These are phyloP conservation scores for Stenopsyche tienmushanensis DNA, from an alignment of 1,140 invertebrate species.

Conservation along the genomic window DNA sequence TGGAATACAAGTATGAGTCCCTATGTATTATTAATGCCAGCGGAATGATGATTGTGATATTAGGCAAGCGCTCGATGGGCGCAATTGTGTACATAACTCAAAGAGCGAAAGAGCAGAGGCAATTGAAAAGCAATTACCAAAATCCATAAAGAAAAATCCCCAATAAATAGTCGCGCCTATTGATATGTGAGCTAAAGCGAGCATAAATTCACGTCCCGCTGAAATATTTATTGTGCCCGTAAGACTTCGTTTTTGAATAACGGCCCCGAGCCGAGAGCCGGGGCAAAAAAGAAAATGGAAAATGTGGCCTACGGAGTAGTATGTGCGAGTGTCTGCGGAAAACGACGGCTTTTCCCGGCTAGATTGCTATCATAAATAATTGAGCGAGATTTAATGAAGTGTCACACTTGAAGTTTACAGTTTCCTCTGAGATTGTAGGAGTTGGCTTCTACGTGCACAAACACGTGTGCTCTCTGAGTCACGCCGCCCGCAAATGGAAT, in stretches of 20 bases:
- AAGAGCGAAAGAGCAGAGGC: too few relatives aligned
- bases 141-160: conserved; percentile 37
- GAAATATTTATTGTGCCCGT: conserved; percentile 33
- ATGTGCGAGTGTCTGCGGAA: neutral
- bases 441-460: conserved; percentile 4
- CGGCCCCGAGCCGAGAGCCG: neutral
- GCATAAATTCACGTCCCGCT: conserved; percentile 29
- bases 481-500: neutral
- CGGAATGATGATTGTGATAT: too few relatives aligned
- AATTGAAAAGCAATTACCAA: conserved; percentile 34
- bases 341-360: conserved; percentile 10
- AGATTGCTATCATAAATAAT: conserved; percentile 40
- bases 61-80: too few relatives aligned
- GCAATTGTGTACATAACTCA: too few relatives aligned
- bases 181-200: conserved; percentile 26
- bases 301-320: conserved; percentile 5
- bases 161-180: conserved; percentile 33
- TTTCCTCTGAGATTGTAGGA: neutral
- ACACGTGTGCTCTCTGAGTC: neutral
- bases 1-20: too few relatives aligned
- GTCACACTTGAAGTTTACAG: conserved; percentile 27
- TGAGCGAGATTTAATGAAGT: conserved; percentile 39
- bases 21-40: too few relatives aligned
- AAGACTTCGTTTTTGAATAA: conserved; percentile 36
- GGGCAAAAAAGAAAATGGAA: conserved; percentile 19